These are phyloP conservation scores for Trissolcus basalis DNA, from an alignment of 1,140 invertebrate genomes.

Conservation along the genomic window DNA sequence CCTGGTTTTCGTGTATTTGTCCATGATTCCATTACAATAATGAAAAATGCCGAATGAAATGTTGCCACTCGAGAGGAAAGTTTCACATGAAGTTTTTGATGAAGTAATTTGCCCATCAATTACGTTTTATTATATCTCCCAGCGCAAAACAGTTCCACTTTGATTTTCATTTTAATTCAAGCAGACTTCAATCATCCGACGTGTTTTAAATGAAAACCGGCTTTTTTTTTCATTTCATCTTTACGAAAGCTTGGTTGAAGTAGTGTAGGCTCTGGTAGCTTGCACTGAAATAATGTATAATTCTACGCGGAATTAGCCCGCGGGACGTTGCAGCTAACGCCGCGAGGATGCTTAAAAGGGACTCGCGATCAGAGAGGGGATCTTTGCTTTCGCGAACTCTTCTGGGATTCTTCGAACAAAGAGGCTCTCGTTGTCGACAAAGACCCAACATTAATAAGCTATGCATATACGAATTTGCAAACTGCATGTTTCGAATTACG, in stretches of 20 bases:
- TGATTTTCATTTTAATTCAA: conserved; percentile 3
- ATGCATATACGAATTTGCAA: conserved; percentile 14
- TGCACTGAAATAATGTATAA: conserved; percentile 31
- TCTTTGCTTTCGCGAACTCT: neutral
- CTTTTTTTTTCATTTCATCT: conserved; percentile 17
- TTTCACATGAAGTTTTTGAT: neutral
- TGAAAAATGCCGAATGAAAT: too few species aligned
- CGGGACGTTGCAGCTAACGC: conserved; percentile 25
- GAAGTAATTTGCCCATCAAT: neutral
- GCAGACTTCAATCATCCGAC: conserved; percentile 15
- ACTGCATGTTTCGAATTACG: neutral
- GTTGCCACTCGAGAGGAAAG: neutral
- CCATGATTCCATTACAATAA: too few species aligned
- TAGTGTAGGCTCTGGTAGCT: conserved; percentile 21
- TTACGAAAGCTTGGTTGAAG: too few species aligned
- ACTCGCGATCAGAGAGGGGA: conserved; percentile 5
- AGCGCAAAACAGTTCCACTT: conserved; percentile 1
- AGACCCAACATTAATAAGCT: neutral
- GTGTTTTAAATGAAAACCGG: conserved; percentile 17
- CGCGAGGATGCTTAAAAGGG: conserved; percentile 23
- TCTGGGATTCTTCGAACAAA: conserved; percentile 16
- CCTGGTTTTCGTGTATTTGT: too few species aligned
- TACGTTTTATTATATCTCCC: neutral
- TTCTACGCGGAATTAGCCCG: conserved; percentile 32
- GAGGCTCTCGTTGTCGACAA: conserved; percentile 3